Conservation (phyloP, 2,888 invertebrate species). For the Holacanthella duospinosa region DNA sequence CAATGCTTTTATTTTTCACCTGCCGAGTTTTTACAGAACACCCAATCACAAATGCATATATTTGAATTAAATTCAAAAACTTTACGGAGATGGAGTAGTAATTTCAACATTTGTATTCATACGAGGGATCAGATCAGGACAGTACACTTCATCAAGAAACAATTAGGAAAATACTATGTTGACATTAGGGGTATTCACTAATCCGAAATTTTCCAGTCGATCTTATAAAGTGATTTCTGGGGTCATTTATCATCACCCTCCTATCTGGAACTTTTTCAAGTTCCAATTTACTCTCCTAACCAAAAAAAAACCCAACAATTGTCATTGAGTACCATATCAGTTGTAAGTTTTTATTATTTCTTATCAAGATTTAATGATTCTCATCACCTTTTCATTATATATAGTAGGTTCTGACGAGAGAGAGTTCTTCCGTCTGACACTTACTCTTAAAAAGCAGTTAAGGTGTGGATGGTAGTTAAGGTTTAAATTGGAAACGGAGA, state of each 20-base stretch:
- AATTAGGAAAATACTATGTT: background rate
- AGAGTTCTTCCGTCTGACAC: too few species aligned
- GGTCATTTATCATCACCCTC: conserved; percentile 2
- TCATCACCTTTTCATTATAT: too few species aligned
- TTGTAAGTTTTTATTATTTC: background rate
- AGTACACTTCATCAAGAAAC: background rate
- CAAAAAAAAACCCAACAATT: background rate
- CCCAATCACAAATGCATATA: too few species aligned
- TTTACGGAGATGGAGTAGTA: too few species aligned
- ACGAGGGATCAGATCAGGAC: background rate
- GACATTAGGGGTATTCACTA: background rate
- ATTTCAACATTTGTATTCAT: conserved; percentile 1
- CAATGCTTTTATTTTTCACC: too few species aligned
- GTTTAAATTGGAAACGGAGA: background rate
- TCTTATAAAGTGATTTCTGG: background rate
- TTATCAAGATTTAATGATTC: background rate
- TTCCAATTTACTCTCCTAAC: background rate
- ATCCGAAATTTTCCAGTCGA: background rate
- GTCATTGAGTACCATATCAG: background rate
- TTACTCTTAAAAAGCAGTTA: conserved; percentile 3
- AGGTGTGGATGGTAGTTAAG: background rate
- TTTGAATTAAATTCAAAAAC: too few species aligned
- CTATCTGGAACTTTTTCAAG: background rate
- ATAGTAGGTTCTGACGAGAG: too few species aligned
- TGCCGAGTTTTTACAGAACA: too few species aligned